phyloP scores from a whole-genome alignment of 2,113 vertebrate genomes.

The Meriones unguiculatus region DNA sequence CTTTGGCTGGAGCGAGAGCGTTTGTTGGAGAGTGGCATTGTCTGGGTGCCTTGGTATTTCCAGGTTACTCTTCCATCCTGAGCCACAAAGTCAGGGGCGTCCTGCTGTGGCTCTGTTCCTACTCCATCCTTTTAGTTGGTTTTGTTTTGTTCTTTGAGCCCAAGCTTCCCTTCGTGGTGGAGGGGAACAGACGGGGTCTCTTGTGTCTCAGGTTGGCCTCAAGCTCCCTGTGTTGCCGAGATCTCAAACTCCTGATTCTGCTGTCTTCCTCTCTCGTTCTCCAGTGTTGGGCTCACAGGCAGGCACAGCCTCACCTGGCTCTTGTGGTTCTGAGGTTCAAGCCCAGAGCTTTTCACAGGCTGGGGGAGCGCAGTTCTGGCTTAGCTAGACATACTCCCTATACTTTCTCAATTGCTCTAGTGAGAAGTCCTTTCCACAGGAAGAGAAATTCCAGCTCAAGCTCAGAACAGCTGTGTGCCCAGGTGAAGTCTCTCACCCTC shows the following conservation, averaged over 20 bases:
- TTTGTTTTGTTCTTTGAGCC: slow-evolving; percentile 40
- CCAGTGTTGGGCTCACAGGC: neutral
- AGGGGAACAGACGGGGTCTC: neutral
- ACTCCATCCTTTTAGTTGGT: neutral
- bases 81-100: neutral
- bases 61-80: neutral
- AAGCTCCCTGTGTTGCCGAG: neutral
- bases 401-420: neutral
- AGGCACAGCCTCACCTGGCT: too few species aligned
- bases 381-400: neutral
- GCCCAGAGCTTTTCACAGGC: neutral
- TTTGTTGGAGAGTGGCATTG: neutral
- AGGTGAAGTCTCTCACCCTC: neutral
- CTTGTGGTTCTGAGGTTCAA: neutral
- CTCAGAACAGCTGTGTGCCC: neutral
- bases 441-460: neutral
- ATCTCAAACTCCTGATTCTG: neutral
- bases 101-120: neutral
- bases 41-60: neutral
- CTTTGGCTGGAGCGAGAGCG: neutral
- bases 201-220: neutral
- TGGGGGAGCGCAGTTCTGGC: neutral
- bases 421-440: neutral
- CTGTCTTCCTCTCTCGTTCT: neutral
- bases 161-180: neutral